Evolutionary conservation across 2,113 vertebrate genomes (phyloP).

Genomic region (Falco punctatus): DNA sequence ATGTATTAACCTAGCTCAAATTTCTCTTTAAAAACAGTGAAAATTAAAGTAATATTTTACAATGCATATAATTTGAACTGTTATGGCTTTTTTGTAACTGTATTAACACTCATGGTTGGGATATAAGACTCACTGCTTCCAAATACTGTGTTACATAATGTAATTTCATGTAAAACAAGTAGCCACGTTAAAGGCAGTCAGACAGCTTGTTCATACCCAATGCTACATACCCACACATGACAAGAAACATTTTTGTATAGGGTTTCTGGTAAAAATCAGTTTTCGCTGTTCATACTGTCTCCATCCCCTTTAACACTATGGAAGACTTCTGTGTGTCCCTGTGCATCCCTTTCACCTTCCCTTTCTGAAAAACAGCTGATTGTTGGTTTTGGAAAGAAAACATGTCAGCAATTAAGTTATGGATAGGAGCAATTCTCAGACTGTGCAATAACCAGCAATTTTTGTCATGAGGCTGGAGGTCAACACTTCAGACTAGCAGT

Average conservation of each 20-base stretch:
- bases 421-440: neutral
- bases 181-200: neutral
- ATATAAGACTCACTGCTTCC: neutral
- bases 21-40: neutral
- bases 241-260: neutral
- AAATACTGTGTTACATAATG: neutral
- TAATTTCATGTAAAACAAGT: neutral
- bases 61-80: neutral
- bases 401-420: neutral
- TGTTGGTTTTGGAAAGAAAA: neutral
- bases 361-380: neutral
- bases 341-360: neutral
- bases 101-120: fast-evolving
- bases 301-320: neutral
- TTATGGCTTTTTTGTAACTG: neutral
- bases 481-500: neutral
- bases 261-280: neutral
- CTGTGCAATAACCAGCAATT: neutral
- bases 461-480: neutral
- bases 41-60: neutral
- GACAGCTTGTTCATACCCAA: neutral
- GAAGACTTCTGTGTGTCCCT: neutral
- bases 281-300: neutral
- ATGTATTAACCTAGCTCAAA: neutral
- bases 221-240: neutral